Evolutionary conservation across 2,113 vertebrate genomes (phyloP), one percentile per base, ranked within the genome.

Genomic region (Uria aalge): DNA sequence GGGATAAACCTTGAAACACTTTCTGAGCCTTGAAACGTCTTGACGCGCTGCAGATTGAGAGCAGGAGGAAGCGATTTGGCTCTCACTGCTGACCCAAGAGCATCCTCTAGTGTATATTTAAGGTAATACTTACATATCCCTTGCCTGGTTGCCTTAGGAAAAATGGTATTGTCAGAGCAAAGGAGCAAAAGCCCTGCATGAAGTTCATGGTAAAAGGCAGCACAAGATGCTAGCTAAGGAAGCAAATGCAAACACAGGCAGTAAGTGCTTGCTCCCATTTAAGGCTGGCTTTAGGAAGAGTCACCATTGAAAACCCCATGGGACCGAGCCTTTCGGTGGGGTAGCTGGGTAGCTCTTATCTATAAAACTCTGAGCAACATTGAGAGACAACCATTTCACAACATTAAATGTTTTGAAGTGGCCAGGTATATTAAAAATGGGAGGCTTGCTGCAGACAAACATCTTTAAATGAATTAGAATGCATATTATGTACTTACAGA

Each of bases 81-180:
- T 90, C 82, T 91, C 91, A 88, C 89, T 82, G 88, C 59, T 79
- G 96, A 78, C 97, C 85, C 96, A 93, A 93, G 96, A 97, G 94
- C 92, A 96, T 92, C 97, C 96, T 95, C 97, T 98, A 95, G 97
- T 86, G 97, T 85, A 3, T 50, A 40, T 50, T 57, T 6, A 24
- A 71, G 93, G 96, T 36, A 97, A 59, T 24, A 73, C 76, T 73
- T 2, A 63, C 52, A 36, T 14, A 27, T 82, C n/a, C 36, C 22
- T 20, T 36, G 63, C 29, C 56, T 41, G 47, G 32, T 26, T 34
- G 43, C 57, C 62, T 15, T 12, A 1, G 0, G 12, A 26, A 47
- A 69, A 62, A 2, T 21, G 0, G 6, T 36, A 0, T 12, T 10
- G 52, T 7, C 18, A 11, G 32, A 38, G 79, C n/a, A 15, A 29